Evolutionary conservation across 2,888 invertebrate genomes (phyloP).

Genomic region (Spicauda simplicius): DNA sequence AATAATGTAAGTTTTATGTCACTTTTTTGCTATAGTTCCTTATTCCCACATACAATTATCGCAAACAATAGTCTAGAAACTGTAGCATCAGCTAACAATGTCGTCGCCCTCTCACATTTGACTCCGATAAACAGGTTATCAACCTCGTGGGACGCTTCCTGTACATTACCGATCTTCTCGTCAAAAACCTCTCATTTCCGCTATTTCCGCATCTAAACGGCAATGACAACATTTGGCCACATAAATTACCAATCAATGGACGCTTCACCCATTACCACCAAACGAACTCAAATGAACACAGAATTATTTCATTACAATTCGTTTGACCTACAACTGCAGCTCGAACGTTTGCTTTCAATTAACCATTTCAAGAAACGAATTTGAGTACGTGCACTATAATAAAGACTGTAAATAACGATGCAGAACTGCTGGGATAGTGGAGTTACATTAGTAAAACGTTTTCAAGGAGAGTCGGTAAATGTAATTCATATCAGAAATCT

Average conservation of each 20-base stretch:
- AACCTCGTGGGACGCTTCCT: conserved; percentile 42
- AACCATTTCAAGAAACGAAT: neutral
- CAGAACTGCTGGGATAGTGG: neutral
- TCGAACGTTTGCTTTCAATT: conserved; percentile 23
- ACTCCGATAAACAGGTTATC: conserved; percentile 46
- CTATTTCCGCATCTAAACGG: conserved; percentile 39
- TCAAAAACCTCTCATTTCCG: conserved; percentile 36
- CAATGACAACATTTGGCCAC: conserved; percentile 49
- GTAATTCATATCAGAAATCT: neutral
- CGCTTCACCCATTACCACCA: conserved; percentile 40
- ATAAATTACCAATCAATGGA: conserved; percentile 51
- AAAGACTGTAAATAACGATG: no score
- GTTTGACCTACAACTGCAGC: conserved; percentile 19
- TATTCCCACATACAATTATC: conserved; percentile 5
- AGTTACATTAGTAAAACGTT: neutral
- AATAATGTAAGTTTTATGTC: neutral
- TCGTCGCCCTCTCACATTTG: conserved; percentile 13
- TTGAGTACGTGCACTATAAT: no score
- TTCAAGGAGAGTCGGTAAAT: neutral
- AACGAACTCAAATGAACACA: conserved; percentile 50
- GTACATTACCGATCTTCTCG: conserved; percentile 26
- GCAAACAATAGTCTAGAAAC: conserved; percentile 2
- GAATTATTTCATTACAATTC: conserved; percentile 29
- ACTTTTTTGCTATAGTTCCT: neutral
- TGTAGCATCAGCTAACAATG: neutral